Evolutionary conservation across 1,140 invertebrate species (phyloP).

Genomic region (Drosophila arizonae): DNA sequence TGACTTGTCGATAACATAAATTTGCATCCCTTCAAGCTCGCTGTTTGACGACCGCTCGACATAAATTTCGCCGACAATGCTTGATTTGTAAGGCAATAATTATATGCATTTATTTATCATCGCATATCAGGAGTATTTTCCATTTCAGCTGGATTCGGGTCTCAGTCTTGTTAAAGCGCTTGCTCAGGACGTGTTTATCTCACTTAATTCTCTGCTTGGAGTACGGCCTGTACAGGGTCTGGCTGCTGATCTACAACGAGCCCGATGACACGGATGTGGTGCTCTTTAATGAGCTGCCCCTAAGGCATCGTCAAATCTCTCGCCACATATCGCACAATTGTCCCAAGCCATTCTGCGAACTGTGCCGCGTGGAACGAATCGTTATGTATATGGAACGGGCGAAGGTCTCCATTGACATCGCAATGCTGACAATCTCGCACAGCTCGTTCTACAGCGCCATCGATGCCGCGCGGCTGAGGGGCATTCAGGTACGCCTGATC

Average conservation of each 20-base stretch:
- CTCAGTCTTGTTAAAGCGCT: neutral
- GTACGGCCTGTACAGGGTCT: neutral
- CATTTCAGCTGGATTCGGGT: neutral
- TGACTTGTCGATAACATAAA: neutral
- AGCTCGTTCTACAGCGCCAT: neutral
- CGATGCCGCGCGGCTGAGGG: slow-evolving; percentile 3
- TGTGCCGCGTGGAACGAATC: slow-evolving; percentile 9
- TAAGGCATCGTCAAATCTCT: no score
- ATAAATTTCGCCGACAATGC: no score
- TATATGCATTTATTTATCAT: no score
- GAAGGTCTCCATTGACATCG: slow-evolving; percentile 31
- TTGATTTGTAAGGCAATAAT: no score
- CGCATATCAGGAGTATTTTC: no score
- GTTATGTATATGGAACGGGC: slow-evolving; percentile 25
- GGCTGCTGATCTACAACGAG: neutral
- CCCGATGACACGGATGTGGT: slow-evolving; percentile 27
- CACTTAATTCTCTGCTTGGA: neutral
- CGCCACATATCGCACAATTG: neutral
- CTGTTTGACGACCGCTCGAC: no score
- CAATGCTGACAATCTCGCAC: slow-evolving; percentile 25
- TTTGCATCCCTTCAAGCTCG: neutral
- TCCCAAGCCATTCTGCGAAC: slow-evolving; percentile 8
- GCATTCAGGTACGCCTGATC: slow-evolving; percentile 32
- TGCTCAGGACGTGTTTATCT: neutral
- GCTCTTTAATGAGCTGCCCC: slow-evolving; percentile 34